These are phyloP conservation scores for Nephotettix cincticeps DNA, from an alignment of 1,140 invertebrate species.

Conservation along the genomic window DNA sequence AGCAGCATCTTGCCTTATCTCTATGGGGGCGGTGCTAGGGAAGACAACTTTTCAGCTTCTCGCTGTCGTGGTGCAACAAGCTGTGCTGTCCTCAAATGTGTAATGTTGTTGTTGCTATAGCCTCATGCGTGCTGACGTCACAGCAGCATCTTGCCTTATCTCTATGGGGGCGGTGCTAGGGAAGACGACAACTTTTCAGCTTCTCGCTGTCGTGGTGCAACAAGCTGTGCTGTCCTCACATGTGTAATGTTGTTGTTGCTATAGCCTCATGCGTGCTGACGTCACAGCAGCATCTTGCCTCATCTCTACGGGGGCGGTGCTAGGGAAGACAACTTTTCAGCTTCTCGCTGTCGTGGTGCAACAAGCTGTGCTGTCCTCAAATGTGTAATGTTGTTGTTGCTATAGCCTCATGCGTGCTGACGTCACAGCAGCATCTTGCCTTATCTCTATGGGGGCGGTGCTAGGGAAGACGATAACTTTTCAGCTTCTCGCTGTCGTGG, in stretches of 20 bases:
- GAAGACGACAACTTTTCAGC: constrained; percentile 79
- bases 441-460: constrained; percentile 91
- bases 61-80: too few species aligned
- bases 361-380: constrained; percentile 72
- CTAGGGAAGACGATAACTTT: constrained; percentile 85
- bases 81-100: background rate
- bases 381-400: too few species aligned
- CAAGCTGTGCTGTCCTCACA: constrained; percentile 76
- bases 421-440: constrained; percentile 82
- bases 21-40: constrained; percentile 88
- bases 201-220: constrained; percentile 83
- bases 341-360: constrained; percentile 81
- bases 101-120: constrained; percentile 52
- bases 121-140: constrained; percentile 81
- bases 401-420: constrained; percentile 83
- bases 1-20: constrained; percentile 86
- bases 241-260: too few species aligned
- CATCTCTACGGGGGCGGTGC: constrained; percentile 88
- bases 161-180: constrained; percentile 91
- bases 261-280: constrained; percentile 81
- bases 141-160: constrained; percentile 85
- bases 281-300: constrained; percentile 85
- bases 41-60: too few species aligned
- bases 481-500: constrained; percentile 59
- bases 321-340: constrained; percentile 83